phyloP scores from a whole-genome alignment of 1,140 invertebrate species.

The Tribolium castaneum region DNA sequence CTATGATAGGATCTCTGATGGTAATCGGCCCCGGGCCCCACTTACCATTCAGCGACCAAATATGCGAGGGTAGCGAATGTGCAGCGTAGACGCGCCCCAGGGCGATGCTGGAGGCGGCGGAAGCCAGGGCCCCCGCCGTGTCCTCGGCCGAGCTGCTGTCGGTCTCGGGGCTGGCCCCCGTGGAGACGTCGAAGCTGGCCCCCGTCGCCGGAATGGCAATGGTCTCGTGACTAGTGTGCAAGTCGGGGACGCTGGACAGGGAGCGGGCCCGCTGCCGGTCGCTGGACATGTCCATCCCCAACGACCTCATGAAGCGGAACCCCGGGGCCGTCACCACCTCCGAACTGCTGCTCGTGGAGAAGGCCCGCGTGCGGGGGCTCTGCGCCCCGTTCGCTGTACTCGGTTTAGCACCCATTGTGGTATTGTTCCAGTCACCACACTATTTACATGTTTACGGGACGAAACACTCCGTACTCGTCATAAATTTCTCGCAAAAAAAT shows the following conservation, averaged over 20 bases:
- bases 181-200: slow-evolving; percentile 70
- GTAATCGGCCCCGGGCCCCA: slow-evolving; percentile 47
- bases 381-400: slow-evolving; percentile 80
- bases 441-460: slow-evolving; percentile 33
- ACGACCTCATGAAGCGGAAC: slow-evolving; percentile 78
- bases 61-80: slow-evolving; percentile 89
- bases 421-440: slow-evolving; percentile 22
- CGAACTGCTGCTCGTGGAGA: slow-evolving; percentile 80
- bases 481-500: slow-evolving; percentile 48
- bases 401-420: slow-evolving; percentile 82
- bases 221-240: slow-evolving; percentile 71
- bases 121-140: slow-evolving; percentile 63
- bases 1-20: neutral
- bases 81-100: slow-evolving; percentile 85
- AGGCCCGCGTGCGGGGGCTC: slow-evolving; percentile 79
- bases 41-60: slow-evolving; percentile 91
- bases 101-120: slow-evolving; percentile 67
- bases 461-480: slow-evolving; percentile 45
- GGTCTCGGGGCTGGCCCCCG: slow-evolving; percentile 69
- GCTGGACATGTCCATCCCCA: slow-evolving; percentile 76
- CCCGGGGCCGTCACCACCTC: slow-evolving; percentile 75
- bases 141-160: slow-evolving; percentile 73
- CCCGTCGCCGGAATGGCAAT: slow-evolving; percentile 68
- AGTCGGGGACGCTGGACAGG: slow-evolving; percentile 84
- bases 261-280: slow-evolving; percentile 84